Evolutionary conservation across 2,888 invertebrate species (phyloP), one percentile per base, ranked within the genome.

Genomic region (Aromia moschata): DNA sequence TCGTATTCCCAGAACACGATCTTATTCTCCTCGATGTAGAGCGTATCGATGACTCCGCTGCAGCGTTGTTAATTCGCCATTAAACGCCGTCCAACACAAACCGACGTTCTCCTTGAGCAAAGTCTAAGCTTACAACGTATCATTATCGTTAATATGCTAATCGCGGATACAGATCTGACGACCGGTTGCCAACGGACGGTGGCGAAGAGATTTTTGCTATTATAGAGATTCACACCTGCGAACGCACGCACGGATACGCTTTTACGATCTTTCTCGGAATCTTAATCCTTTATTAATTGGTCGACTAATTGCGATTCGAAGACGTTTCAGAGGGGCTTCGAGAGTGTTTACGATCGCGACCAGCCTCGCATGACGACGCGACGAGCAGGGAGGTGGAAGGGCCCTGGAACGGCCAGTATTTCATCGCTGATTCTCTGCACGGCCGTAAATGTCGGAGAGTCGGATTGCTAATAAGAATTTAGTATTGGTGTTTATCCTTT

Each of bases 221-320:
- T n/a, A n/a, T n/a, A n/a, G n/a, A n/a, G 7, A 9, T 51, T 40
- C 16, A 31, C 52, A 41, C 52, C 52, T 52, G 52, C 30, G 30
- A 25, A 38, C 20, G 11, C 38, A 37, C 25, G 11, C 5, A 38
- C 16, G 40, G 37, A 41, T 15, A 41, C 17, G 10, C 11, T 37
- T 52, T 52, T 41, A 30, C 31, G 30, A 18, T 25, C 14, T 14
- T 49, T 25, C 52, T 17, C 2, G 31, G 52, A 16, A 15, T 41
- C 30, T 40, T 31, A 41, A 52, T 52, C 52, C 52, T 12, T 30
- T 30, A n/a, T 40, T 52, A 52, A 52, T 52, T 52, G 52, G 52
- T 16, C 11, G 31, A 9, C 11, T 41, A 52, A 41, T 17, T 17
- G 18, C 38, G 30, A n/a, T 17, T 18, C 18, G 25, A 49, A 38